Base-by-base conservation (phyloP, 2,113 vertebrate species). In the Otis tarda region DNA sequence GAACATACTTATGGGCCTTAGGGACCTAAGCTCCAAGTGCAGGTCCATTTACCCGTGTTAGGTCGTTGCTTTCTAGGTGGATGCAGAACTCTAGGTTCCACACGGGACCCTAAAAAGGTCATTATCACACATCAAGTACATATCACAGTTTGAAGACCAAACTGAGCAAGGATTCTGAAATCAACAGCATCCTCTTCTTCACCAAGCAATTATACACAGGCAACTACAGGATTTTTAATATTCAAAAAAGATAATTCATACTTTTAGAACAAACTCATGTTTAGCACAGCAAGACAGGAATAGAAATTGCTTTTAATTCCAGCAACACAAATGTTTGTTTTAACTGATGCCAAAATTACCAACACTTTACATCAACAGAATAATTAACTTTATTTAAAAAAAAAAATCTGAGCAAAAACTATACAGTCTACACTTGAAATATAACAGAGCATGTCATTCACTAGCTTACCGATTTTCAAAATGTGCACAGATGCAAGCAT, bases 1-100 rank as follows among this genome's bases (percentile, higher is more conserved):
- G 4, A 8, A 20, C 23, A 18, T 2, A 7, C 16, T n/a, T 39
- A 39, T 0, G 0, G 37, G 13, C 25, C 69, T 67, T 41, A 16
- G 5, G 30, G 43, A 69, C 14, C 22, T 20, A 24, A 31, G 11
- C 8, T 47, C 15, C 63, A 39, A 39, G 18, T 4, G 35, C 45
- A 75, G 45, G 12, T 53, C 43, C n/a, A 7, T n/a, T 70, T 14
- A 22, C 11, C 20, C 1, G 0, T 30, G 17, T 52, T 28, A 80
- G 33, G 35, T 12, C 10, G 24, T 53, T 60, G 64, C 47, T n/a
- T 53, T 52, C 20, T 8, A 57, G 28, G 35, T 21, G 17, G 47
- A 81, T 25, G 10, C 22, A 80, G 47, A 65, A 83, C 25, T 79
- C 61, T 17, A 43, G 30, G 39, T 25, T 45, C 7, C 45, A 50